Conservation (phyloP, 2,113 vertebrate genomes). For the Gambusia holbrooki region DNA sequence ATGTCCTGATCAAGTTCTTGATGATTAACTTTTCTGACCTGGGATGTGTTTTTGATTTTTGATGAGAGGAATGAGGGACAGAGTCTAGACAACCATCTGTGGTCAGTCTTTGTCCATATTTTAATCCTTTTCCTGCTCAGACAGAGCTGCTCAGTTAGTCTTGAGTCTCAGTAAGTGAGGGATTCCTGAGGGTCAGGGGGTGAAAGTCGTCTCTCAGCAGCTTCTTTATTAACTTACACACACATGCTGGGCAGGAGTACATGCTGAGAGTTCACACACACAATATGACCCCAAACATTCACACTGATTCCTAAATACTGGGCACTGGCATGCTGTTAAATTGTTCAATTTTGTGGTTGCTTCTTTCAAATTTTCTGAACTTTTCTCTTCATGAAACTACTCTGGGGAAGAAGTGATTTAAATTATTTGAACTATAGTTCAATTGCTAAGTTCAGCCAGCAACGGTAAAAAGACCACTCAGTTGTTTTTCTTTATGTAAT, state of each 20-base stretch:
- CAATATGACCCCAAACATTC: not conserved
- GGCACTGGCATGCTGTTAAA: not conserved
- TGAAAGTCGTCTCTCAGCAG: constrained; percentile 76
- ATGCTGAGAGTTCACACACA: not conserved
- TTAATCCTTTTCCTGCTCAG: constrained; percentile 41
- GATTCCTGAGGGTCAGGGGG: constrained; percentile 68
- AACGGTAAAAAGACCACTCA: not conserved
- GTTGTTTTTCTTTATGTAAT: too few species aligned
- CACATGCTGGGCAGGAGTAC: not conserved
- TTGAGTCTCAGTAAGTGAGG: constrained; percentile 59
- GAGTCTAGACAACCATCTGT: constrained; percentile 20
- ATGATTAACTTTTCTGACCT: not conserved
- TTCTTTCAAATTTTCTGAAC: not conserved
- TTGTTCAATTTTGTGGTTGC: not conserved
- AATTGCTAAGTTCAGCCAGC: not conserved
- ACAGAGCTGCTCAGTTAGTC: constrained; percentile 54
- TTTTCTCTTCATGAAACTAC: too few species aligned
- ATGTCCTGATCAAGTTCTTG: not conserved
- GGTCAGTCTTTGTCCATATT: constrained; percentile 38
- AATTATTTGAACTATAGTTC: too few species aligned
- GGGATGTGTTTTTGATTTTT: constrained; percentile 7
- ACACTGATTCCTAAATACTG: not conserved
- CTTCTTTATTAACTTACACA: constrained; percentile 72
- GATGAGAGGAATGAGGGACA: not conserved
- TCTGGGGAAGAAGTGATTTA: too few species aligned